phyloP scores from a whole-genome alignment of 2,113 vertebrate genomes.

The Gallinago jamesoni region DNA sequence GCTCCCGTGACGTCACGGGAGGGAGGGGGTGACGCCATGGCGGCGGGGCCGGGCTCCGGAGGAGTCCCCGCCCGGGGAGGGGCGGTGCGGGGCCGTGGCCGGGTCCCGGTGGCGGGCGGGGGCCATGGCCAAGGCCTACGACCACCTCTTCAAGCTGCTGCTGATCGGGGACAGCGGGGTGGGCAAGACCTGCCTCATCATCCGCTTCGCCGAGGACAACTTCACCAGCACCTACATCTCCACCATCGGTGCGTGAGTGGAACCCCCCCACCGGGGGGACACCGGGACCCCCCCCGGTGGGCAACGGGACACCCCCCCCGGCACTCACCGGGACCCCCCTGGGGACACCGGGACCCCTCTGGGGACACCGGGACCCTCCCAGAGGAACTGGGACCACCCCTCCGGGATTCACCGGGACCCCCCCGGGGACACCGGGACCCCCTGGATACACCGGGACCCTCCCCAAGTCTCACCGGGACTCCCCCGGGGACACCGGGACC shows the following conservation, averaged over 20 bases:
- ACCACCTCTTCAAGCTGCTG: slow-evolving; percentile 90
- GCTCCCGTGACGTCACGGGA: background rate
- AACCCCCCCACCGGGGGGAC: background rate
- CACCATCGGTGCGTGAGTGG: slow-evolving; percentile 85
- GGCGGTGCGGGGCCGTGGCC: background rate
- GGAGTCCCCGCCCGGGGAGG: background rate
- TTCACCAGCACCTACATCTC: slow-evolving; percentile 96
- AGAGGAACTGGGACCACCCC: too few relatives aligned
- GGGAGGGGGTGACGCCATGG: background rate
- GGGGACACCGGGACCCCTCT: too few relatives aligned
- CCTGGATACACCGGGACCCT: too few relatives aligned
- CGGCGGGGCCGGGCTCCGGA: fast-evolving
- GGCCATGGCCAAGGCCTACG: slow-evolving; percentile 87
- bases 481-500: background rate
- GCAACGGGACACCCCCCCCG: too few relatives aligned
- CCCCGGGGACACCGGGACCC: background rate
- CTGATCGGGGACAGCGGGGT: slow-evolving; percentile 96
- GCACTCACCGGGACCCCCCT: too few relatives aligned
- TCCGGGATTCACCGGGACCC: too few relatives aligned
- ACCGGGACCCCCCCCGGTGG: background rate
- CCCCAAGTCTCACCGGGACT: too few relatives aligned
- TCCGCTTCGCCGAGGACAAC: slow-evolving; percentile 92
- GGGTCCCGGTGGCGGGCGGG: background rate
- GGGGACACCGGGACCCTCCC: too few relatives aligned
- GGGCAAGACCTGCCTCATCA: slow-evolving; percentile 93